Evolutionary conservation across 1,140 invertebrate species (phyloP), one percentile per base, ranked within the genome.

Genomic region (Mizuhopecten yessoensis): DNA sequence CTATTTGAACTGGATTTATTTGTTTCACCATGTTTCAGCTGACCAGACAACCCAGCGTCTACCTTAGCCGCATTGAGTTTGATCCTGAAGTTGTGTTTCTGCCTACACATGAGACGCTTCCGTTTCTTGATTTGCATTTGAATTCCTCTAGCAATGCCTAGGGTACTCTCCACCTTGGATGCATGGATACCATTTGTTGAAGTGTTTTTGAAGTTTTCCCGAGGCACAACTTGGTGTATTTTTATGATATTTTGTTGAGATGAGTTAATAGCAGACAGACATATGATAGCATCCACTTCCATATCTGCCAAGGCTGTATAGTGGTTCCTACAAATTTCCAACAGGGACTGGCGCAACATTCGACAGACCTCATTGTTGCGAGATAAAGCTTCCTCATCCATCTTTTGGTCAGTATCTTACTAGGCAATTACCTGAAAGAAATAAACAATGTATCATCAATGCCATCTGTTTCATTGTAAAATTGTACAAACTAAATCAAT

Each of bases 281-380:
- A 91, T 15, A 91, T 91, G 9, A 91, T 91, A 0, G 90, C 90
- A 29, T 91, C 90, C 23, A 91, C 57, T 33, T 91, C 90, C 29
- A 91, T 42, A 45, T 91, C 90, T 9, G 49, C 45, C 36, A 57
- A 42, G 15, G 90, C 49, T 34, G 45, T 34, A 23, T 91, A 91
- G 34, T 91, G 45, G 36, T 91, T 87, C 23, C 88, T 9, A 86
- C 87, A 91, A 75, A 91, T 86, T 23, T 91, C 34, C 33, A 91
- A 15, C 20, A 91, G 42, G 13, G 88, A 57, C 39, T 75, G 36
- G 20, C 88, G 87, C 29, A 91, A 88, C 57, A 88, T 29, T 29
- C 34, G 49, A 89, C 90, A 91, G 11, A 91, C 88, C 42, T 86
- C 87, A 0, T 49, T 45, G 15, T 57, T 90, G 34, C 42, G 90